Conservation (phyloP, 2,797 vertebrate species). For the Bucorvus abyssinicus region DNA sequence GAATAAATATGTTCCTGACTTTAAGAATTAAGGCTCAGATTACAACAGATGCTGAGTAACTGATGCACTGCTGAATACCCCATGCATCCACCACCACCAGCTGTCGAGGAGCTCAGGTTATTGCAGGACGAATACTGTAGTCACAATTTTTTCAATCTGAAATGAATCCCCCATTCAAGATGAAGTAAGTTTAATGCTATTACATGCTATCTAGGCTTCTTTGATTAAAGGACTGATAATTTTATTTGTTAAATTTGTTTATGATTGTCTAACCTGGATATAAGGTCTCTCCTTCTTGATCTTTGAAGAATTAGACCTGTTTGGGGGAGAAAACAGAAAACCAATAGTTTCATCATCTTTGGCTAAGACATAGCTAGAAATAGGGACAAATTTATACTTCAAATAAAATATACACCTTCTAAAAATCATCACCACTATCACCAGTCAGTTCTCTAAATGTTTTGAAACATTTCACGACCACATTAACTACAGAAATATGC, state of each 20-base stretch:
- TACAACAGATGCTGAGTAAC: neutral
- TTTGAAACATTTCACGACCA: slow-evolving; percentile 51
- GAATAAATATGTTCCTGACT: neutral
- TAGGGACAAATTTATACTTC: neutral
- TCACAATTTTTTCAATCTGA: neutral
- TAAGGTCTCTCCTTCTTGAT: neutral
- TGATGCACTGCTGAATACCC: neutral
- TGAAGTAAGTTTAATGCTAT: neutral
- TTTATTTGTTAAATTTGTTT: neutral
- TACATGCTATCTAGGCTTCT: neutral
- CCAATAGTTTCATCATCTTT: neutral
- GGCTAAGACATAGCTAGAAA: neutral
- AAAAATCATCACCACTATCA: neutral
- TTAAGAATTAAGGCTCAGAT: neutral
- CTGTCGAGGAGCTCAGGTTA: neutral
- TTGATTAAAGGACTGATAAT: neutral
- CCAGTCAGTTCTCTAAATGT: slow-evolving; percentile 37
- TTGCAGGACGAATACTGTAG: neutral
- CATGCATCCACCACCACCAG: neutral
- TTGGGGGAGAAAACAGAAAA: neutral
- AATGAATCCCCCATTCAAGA: neutral
- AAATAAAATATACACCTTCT: neutral
- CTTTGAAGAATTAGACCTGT: neutral
- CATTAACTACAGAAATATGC: slow-evolving; percentile 62
- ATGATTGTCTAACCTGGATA: neutral